Evolutionary conservation across 2,888 invertebrate species (phyloP).

Genomic region (Ceramica pisi): DNA sequence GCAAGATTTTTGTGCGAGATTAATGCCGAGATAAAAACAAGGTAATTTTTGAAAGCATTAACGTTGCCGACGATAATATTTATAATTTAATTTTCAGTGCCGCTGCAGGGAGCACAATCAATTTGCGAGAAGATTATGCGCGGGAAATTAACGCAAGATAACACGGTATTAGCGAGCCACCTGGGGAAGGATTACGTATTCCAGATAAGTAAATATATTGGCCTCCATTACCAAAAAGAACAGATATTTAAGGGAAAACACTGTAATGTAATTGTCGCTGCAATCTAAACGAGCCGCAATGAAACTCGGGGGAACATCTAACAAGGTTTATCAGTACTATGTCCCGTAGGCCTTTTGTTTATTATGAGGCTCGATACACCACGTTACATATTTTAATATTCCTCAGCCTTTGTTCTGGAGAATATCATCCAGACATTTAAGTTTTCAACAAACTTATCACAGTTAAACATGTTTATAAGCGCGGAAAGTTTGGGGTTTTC

Average conservation of each 20-base stretch:
- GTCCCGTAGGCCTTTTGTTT: constrained; percentile 80
- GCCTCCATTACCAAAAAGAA: constrained; percentile 82
- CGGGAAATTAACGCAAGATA: constrained; percentile 87
- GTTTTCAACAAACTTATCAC: constrained; percentile 78
- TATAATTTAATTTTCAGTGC: constrained; percentile 72
- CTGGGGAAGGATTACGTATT: constrained; percentile 83
- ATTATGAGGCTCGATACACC: constrained; percentile 71
- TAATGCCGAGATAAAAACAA: constrained; percentile 51
- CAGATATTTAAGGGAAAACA: constrained; percentile 78
- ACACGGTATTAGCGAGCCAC: constrained; percentile 82
- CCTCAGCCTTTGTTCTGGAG: constrained; percentile 77
- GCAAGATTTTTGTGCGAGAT: constrained; percentile 48
- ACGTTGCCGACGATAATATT: constrained; percentile 62
- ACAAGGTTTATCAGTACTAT: constrained; percentile 79
- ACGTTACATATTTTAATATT: constrained; percentile 83
- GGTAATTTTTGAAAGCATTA: constrained; percentile 53
- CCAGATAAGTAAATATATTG: constrained; percentile 87
- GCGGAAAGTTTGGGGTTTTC: constrained; percentile 64
- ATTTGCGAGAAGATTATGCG: constrained; percentile 82
- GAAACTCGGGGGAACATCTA: constrained; percentile 77
- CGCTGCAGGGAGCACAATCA: constrained; percentile 76
- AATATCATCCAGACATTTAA: constrained; percentile 75
- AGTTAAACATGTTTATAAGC: constrained; percentile 68
- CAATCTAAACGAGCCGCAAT: constrained; percentile 81
- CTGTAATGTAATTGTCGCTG: constrained; percentile 77